A percentile compares a stretch with the other conserved stretches of the same genome.
phyloP scores from a whole-genome alignment of 2,797 vertebrate species.

The Tauraco hartlaubi region DNA sequence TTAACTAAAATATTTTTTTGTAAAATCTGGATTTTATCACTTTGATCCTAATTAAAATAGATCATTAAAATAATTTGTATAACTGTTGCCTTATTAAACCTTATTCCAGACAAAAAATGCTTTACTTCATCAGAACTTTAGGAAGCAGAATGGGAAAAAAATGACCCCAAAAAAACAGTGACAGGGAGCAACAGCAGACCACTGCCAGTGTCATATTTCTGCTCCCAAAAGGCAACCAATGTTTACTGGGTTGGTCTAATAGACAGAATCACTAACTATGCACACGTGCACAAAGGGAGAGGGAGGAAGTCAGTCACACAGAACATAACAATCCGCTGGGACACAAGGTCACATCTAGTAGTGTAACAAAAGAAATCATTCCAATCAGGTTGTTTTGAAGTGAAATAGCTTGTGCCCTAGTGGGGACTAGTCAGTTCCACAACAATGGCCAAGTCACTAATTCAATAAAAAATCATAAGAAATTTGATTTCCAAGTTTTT shows the following conservation, averaged over 20 bases:
- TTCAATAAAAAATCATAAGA: background rate
- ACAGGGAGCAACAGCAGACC: conserved; percentile 62
- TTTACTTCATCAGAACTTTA: background rate
- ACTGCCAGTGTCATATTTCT: conserved; percentile 56
- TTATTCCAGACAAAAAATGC: background rate
- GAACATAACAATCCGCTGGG: conserved; percentile 60
- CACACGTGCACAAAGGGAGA: conserved; percentile 40
- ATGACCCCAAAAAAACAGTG: background rate
- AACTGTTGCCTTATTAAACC: background rate
- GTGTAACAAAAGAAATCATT: conserved; percentile 54
- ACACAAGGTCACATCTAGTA: conserved; percentile 57
- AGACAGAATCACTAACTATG: conserved; percentile 76
- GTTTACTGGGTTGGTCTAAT: conserved; percentile 77
- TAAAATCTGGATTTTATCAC: background rate
- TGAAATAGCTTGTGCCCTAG: background rate
- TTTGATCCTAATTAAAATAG: background rate
- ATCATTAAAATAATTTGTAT: background rate
- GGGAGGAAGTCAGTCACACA: conserved; percentile 71
- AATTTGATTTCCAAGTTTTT: background rate
- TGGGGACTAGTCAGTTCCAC: background rate
- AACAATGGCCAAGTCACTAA: background rate
- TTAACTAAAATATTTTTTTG: background rate
- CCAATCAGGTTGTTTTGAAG: conserved; percentile 36
- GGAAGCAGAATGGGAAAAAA: conserved; percentile 6
- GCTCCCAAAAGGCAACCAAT: conserved; percentile 61